Evolutionary conservation across 2,113 vertebrate genomes (phyloP).

Genomic region (Rhinolophus sinicus): DNA sequence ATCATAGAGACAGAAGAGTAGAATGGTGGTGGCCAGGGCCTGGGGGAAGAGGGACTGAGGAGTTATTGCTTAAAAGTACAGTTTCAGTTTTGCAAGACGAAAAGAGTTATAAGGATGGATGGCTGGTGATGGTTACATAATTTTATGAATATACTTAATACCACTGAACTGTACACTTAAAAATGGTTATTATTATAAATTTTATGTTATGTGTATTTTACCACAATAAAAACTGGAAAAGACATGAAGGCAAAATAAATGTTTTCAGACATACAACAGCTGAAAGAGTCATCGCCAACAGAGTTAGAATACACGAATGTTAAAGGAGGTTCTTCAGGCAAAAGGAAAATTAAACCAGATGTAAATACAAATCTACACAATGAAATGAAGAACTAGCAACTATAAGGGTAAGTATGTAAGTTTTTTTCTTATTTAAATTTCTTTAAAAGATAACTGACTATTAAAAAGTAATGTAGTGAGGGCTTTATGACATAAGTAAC

Average conservation of each 20-base stretch:
- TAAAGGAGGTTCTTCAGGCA: neutral
- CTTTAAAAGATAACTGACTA: neutral
- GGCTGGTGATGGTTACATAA: neutral
- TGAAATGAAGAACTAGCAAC: neutral
- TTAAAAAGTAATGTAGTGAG: neutral
- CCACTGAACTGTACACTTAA: neutral
- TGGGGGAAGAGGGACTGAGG: too few relatives aligned
- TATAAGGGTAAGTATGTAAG: neutral
- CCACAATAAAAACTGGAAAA: neutral
- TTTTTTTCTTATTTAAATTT: neutral
- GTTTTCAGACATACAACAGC: neutral
- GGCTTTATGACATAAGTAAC: neutral
- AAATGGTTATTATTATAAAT: neutral
- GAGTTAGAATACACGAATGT: neutral
- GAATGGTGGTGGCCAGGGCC: neutral
- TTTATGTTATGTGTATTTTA: neutral
- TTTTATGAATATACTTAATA: neutral
- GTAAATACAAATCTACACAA: neutral
- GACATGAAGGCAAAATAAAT: neutral
- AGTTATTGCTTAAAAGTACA: neutral
- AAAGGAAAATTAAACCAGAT: neutral
- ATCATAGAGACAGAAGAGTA: neutral
- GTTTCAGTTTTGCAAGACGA: neutral
- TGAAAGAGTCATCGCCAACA: neutral
- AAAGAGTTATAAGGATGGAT: neutral